Conservation (phyloP, 2,888 invertebrate species). For the Sinodicranocentrus sp. region DNA sequence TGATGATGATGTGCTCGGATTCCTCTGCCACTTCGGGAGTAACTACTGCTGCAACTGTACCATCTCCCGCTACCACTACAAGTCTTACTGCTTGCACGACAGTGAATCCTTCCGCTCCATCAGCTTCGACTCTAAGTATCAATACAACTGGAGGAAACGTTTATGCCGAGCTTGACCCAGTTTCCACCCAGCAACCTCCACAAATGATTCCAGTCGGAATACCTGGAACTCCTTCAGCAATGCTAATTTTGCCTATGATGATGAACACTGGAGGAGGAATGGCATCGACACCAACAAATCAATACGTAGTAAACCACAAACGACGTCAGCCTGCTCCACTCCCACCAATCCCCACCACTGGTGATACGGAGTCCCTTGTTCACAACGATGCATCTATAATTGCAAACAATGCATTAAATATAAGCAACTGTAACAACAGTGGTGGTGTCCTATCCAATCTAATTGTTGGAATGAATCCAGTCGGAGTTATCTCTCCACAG, state of each 20-base stretch:
- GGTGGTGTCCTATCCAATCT: background rate
- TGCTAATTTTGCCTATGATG: slow-evolving; percentile 31
- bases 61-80: slow-evolving; percentile 20
- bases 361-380: background rate
- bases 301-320: slow-evolving; percentile 52
- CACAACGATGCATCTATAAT: slow-evolving; percentile 14
- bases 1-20: slow-evolving; percentile 61
- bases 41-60: slow-evolving; percentile 29
- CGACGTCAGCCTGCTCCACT: slow-evolving; percentile 47
- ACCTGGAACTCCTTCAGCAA: slow-evolving; percentile 33
- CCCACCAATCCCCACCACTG: slow-evolving; percentile 36
- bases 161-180: slow-evolving; percentile 57
- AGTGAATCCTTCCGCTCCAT: slow-evolving; percentile 52
- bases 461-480: slow-evolving; percentile 31
- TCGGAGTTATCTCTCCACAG: slow-evolving; percentile 1
- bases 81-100: slow-evolving; percentile 45
- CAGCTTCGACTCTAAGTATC: slow-evolving; percentile 56
- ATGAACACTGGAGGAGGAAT: slow-evolving; percentile 3
- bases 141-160: slow-evolving; percentile 46
- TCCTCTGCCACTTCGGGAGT: background rate
- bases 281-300: slow-evolving; percentile 35
- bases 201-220: slow-evolving; percentile 20
- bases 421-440: slow-evolving; percentile 8
- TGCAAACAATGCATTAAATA: slow-evolving; percentile 39
- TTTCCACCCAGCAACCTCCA: slow-evolving; percentile 37